These are phyloP conservation scores for Mamestra brassicae DNA, from an alignment of 2,888 invertebrate species.

Conservation along the genomic window DNA sequence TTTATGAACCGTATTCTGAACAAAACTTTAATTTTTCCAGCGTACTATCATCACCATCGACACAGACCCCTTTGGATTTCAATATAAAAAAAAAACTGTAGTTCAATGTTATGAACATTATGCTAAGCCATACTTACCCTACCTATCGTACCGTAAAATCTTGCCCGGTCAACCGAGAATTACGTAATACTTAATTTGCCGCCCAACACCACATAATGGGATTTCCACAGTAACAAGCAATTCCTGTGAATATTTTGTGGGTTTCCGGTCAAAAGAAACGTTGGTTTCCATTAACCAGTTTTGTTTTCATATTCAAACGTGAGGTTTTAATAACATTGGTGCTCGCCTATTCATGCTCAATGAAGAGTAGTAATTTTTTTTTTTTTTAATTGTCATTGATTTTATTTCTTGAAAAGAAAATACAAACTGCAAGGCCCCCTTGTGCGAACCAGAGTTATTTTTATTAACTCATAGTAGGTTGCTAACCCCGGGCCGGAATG, in stretches of 20 bases:
- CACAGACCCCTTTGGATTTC: not conserved
- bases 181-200: conserved; percentile 12
- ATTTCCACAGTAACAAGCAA: not conserved
- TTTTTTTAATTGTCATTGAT: too few species aligned
- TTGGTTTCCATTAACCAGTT: not conserved
- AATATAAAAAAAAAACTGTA: conserved; percentile 11
- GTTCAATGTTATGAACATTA: not conserved
- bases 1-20: conserved; percentile 1
- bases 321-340: not conserved
- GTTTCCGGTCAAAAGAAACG: conserved; percentile 2
- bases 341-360: not conserved
- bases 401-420: too few species aligned
- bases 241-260: conserved; percentile 17
- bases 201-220: not conserved
- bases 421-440: too few species aligned
- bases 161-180: not conserved
- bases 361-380: too few species aligned
- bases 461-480: too few species aligned
- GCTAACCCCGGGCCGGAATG: too few species aligned
- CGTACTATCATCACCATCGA: not conserved
- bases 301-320: not conserved
- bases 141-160: too few species aligned
- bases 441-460: too few species aligned
- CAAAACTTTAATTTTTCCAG: not conserved
- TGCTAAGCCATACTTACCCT: not conserved